Evolutionary conservation across 2,888 invertebrate species (phyloP).

Genomic region (Plebejus argus): DNA sequence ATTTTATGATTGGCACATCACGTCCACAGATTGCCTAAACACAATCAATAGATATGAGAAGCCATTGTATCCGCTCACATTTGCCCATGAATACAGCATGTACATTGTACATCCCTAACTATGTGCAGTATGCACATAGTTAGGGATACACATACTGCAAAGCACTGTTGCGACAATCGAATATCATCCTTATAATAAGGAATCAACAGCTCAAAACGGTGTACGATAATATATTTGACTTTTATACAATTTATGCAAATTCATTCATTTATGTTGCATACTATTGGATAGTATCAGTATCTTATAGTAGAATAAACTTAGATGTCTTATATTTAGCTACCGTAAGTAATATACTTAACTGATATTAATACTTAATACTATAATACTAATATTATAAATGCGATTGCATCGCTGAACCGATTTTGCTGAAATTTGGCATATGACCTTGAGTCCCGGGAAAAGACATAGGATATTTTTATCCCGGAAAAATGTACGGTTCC

Average conservation of each 20-base stretch:
- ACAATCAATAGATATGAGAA: constrained; percentile 46
- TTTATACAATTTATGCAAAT: constrained; percentile 21
- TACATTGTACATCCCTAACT: constrained; percentile 30
- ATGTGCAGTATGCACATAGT: no score
- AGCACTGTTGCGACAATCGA: background rate
- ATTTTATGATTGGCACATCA: constrained; percentile 34
- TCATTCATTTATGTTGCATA: constrained; percentile 34
- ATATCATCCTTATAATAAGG: background rate
- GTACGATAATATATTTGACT: background rate
- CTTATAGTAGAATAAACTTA: constrained; percentile 42
- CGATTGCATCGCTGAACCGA: no score
- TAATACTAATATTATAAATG: no score
- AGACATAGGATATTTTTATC: no score
- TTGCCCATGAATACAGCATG: constrained; percentile 43
- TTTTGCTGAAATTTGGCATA: no score
- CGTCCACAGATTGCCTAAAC: constrained; percentile 44
- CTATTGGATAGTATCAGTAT: constrained; percentile 41
- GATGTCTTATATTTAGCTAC: constrained; percentile 40
- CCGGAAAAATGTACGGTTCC: no score
- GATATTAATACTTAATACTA: no score
- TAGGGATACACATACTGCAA: no score
- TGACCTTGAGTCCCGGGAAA: no score
- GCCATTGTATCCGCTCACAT: constrained; percentile 45
- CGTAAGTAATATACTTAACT: constrained; percentile 35
- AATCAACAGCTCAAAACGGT: background rate